Base-by-base conservation (phyloP, 2,113 vertebrate species). In the Chitala chitala region DNA sequence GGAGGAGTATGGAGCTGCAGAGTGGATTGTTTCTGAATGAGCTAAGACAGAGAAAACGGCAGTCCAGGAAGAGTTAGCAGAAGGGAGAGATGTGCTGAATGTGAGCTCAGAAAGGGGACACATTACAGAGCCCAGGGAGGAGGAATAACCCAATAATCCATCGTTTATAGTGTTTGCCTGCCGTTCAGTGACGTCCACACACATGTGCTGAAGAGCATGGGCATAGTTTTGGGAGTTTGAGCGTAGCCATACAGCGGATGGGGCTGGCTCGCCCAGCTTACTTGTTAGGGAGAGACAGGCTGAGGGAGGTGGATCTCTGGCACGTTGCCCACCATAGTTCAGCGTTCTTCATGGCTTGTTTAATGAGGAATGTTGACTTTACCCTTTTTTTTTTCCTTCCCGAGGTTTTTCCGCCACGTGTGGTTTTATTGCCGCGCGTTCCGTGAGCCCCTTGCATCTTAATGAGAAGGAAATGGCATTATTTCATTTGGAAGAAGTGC, bases 401-500 rank as follows among this genome's bases (percentile, higher is more conserved):
- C 10, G 22, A 46, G 64, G n/a, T 24, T 51, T 38, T 31, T 44
- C 38, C 24, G 1, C 42, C 66, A 48, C 74, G 17, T 69, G 74
- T 33, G 17, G 4, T 75, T 73, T 75, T 75, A 75, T 69, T 69
- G 31, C 65, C 38, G 29, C 33, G 38, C 74, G 20, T 69, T 58
- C 66, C 40, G 17, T 31, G 26, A 75, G 66, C 74, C 74, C 68
- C 55, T 51, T 61, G 69, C 75, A 71, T 76, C 58, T 76, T 71
- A 71, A 76, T 76, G 68, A 76, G 75, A 4, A 46, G 69, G 55
- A 76, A 76, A 70, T 75, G 76, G 78, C 72, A 73, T 76, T 77
- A 77, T 80, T 84, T 84, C 76, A 83, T 83, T 81, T 81, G 77
- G 56, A 75, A 70, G 75, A 80, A 81, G 75, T 78, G 80, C 78